phyloP scores from a whole-genome alignment of 2,888 invertebrate genomes.

The Malthinus flaveolus region DNA sequence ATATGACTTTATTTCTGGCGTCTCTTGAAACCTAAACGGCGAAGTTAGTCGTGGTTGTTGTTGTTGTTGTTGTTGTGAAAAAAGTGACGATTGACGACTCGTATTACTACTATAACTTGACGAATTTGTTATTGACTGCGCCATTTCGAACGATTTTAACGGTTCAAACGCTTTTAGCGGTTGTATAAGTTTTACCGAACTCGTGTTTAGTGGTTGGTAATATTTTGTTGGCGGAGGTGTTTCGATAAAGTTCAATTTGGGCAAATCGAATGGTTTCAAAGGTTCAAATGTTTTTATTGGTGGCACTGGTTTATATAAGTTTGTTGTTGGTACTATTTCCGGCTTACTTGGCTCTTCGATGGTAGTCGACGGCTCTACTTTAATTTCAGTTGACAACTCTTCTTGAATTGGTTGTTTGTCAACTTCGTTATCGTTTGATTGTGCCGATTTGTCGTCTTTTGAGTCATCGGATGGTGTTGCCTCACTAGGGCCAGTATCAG shows the following conservation, averaged over 20 bases:
- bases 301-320: slow-evolving; percentile 35
- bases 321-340: slow-evolving; percentile 2
- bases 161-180: slow-evolving; percentile 40
- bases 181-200: neutral
- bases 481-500: no score
- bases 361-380: no score
- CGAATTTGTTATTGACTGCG: slow-evolving; percentile 41
- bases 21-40: no score
- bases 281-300: slow-evolving; percentile 19
- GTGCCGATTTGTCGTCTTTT: neutral
- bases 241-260: neutral
- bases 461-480: neutral
- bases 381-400: no score
- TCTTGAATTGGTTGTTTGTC: neutral
- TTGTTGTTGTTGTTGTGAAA: no score
- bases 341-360: neutral
- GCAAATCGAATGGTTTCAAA: neutral
- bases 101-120: neutral
- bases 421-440: neutral
- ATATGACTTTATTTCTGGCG: no score
- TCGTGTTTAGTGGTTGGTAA: neutral
- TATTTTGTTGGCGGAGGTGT: neutral
- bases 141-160: slow-evolving; percentile 48
- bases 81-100: no score
- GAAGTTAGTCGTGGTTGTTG: no score